phyloP scores from a whole-genome alignment of 30 jellyfish, hydroid and myxozoan species.

The Chrysaora quinquecirrha region DNA sequence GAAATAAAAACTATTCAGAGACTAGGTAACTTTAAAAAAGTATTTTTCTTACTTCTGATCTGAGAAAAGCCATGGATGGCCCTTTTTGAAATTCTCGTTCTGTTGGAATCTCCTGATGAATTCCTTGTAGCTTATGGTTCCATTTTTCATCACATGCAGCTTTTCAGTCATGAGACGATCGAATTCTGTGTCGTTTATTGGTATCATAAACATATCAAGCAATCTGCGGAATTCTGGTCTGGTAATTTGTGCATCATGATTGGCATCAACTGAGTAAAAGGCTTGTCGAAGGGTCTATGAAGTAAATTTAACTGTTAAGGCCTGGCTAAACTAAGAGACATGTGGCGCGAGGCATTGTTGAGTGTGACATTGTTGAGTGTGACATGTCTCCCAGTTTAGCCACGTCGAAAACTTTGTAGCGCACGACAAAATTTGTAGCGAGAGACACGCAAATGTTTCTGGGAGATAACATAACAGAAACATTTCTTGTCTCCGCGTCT shows the following conservation, averaged over 20 bases:
- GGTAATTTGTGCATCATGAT: conserved; percentile 59
- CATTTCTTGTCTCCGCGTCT: no score
- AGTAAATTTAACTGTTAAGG: no score
- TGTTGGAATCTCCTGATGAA: conserved; percentile 54
- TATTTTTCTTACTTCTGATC: conserved; percentile 57
- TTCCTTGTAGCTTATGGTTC: conserved; percentile 53
- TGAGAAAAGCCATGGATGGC: conserved; percentile 83
- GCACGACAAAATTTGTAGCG: no score
- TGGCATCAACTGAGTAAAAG: conserved; percentile 60
- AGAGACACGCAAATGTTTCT: no score
- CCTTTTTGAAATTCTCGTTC: conserved; percentile 53
- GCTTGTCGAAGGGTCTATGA: conserved; percentile 70
- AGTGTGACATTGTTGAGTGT: no score
- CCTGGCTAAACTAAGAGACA: no score
- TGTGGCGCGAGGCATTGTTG: no score
- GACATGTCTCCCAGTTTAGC: no score
- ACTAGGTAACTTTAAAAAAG: no score
- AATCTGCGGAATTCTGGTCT: conserved; percentile 65
- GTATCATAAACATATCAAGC: conserved; percentile 66
- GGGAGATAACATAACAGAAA: no score
- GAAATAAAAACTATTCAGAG: no score
- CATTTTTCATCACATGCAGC: conserved; percentile 41
- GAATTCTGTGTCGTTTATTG: conserved; percentile 49
- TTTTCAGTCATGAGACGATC: conserved; percentile 57
- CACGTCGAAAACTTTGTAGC: no score